Conservation (phyloP, 1,140 invertebrate genomes). For the Homarus americanus region DNA sequence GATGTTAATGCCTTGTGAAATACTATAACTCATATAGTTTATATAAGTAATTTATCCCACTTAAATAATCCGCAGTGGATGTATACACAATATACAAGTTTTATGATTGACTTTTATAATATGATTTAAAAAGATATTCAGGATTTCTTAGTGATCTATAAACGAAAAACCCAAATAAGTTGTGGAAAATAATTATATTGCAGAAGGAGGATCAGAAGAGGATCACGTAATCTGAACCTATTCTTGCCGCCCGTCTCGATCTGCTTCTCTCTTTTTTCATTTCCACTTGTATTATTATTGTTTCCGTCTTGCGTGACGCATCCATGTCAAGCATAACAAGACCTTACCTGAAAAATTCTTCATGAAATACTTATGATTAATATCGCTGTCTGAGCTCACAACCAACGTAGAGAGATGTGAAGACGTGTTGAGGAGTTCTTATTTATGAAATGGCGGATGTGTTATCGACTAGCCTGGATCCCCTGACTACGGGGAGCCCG, state of each 20-base stretch:
- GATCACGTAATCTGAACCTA: background rate
- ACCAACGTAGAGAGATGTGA: background rate
- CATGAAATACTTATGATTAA: too few species aligned
- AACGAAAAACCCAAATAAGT: conserved; percentile 22
- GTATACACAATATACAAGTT: too few species aligned
- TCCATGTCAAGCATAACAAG: background rate
- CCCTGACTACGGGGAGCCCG: background rate
- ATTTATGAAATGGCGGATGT: background rate
- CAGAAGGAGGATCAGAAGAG: background rate
- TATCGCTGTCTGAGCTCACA: background rate
- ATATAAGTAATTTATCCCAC: too few species aligned
- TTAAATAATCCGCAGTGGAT: too few species aligned
- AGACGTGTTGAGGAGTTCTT: background rate
- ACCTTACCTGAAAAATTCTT: background rate
- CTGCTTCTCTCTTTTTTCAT: background rate
- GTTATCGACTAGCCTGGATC: background rate
- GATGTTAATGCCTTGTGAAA: too few species aligned
- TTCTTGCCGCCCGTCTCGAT: background rate
- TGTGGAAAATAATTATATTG: background rate
- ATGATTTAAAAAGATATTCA: background rate
- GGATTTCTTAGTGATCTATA: conserved; percentile 20
- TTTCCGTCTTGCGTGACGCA: conserved; percentile 19
- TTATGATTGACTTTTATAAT: too few species aligned
- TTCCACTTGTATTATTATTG: conserved; percentile 10
- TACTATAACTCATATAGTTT: too few species aligned